Evolutionary conservation across 92 coral and sea anemone genomes (phyloP).

Genomic region (Umimayanthus chanpuru): DNA sequence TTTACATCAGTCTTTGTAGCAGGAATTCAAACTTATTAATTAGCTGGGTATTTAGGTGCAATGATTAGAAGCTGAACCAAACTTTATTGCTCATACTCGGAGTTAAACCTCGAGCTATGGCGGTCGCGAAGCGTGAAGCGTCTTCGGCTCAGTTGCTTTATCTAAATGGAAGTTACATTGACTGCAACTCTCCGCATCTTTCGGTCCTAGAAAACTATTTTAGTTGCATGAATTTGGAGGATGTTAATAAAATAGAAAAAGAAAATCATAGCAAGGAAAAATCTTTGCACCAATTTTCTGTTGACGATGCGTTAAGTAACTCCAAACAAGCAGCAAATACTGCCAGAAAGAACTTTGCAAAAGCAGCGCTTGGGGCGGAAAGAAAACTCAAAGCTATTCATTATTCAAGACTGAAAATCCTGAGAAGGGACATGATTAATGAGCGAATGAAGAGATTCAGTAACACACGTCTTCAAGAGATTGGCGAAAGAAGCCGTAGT

Average conservation of each 20-base stretch:
- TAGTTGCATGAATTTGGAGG: neutral
- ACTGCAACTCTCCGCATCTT: neutral
- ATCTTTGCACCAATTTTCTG: neutral
- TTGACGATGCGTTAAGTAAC: conserved; percentile 1
- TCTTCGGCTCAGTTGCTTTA: neutral
- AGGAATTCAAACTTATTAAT: conserved; percentile 15
- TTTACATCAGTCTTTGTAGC: neutral
- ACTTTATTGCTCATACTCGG: neutral
- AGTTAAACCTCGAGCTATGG: neutral
- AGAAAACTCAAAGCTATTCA: neutral
- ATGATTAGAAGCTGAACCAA: neutral
- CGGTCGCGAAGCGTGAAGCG: neutral
- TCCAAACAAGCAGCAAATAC: conserved; percentile 20
- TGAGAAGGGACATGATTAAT: conserved; percentile 8
- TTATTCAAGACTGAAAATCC: conserved; percentile 3
- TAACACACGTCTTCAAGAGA: neutral
- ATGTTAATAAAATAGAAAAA: neutral
- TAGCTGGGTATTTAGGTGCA: too few relatives aligned
- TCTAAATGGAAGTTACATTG: neutral
- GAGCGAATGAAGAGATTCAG: conserved; percentile 6
- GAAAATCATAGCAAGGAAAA: neutral
- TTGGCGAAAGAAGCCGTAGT: neutral
- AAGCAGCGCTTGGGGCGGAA: conserved; percentile 34
- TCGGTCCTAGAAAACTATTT: conserved; percentile 12
- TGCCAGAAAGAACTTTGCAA: conserved; percentile 18